Evolutionary conservation across 1,140 invertebrate genomes (phyloP).

Genomic region (Diachasma alloeum): DNA sequence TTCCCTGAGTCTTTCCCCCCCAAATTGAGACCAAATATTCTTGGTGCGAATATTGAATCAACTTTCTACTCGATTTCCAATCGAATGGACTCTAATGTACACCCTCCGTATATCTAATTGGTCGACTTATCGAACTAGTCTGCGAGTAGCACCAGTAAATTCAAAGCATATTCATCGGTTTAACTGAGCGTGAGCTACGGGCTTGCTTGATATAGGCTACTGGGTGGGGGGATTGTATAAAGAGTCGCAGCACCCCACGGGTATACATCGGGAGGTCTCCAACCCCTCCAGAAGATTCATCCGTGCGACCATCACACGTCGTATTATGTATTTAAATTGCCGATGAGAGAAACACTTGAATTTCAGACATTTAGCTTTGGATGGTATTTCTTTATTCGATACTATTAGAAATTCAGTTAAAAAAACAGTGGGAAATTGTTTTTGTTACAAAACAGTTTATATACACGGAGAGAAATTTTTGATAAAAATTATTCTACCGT

Average conservation of each 20-base stretch:
- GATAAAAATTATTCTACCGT: too few species aligned
- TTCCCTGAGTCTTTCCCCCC: too few species aligned
- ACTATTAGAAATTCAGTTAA: too few species aligned
- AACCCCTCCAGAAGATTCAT: background rate
- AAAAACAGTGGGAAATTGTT: too few species aligned
- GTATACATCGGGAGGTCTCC: background rate
- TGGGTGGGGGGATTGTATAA: background rate
- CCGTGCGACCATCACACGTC: background rate
- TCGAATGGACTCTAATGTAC: background rate
- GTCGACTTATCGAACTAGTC: constrained; percentile 39
- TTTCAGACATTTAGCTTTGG: background rate
- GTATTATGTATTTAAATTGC: background rate
- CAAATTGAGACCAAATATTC: background rate
- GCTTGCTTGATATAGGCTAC: too few species aligned
- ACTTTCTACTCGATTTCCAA: background rate
- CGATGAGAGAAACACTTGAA: background rate
- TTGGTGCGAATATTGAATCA: background rate
- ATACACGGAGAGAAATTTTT: too few species aligned
- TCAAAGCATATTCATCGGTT: constrained; percentile 25
- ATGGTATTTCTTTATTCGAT: too few species aligned
- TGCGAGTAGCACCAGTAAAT: constrained; percentile 21
- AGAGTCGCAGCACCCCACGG: background rate
- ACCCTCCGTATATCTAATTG: constrained; percentile 37
- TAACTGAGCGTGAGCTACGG: constrained; percentile 27
- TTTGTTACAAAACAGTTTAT: too few species aligned